Conservation (phyloP, 1,140 invertebrate genomes). For the Drosophila cardini region DNA sequence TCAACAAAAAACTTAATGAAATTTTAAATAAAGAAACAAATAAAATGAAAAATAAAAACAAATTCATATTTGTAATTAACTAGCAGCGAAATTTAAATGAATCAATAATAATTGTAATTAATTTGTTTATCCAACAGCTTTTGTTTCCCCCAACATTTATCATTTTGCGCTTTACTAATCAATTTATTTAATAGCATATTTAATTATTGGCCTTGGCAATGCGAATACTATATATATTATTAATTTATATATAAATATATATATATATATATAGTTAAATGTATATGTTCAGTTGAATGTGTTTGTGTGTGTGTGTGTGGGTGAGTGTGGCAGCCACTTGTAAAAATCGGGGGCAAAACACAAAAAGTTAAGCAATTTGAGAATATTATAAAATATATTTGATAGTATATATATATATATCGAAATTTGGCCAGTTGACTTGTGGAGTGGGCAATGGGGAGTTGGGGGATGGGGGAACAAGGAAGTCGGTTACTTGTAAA, state of each 20-base stretch:
- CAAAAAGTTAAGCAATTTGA: constrained; percentile 20
- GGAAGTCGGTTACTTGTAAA: background rate
- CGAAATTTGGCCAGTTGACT: constrained; percentile 35
- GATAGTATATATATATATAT: constrained; percentile 18
- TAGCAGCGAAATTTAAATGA: constrained; percentile 16
- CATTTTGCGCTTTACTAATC: constrained; percentile 37
- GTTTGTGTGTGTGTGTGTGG: background rate
- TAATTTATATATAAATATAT: constrained; percentile 9
- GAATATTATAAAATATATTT: constrained; percentile 47
- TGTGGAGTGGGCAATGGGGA: background rate
- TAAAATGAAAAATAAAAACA: background rate
- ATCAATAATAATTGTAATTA: background rate
- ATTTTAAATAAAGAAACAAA: constrained; percentile 5
- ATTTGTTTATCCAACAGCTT: background rate
- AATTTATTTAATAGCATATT: constrained; percentile 41
- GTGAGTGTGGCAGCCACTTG: background rate
- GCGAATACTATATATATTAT: constrained; percentile 9
- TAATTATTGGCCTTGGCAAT: constrained; percentile 31
- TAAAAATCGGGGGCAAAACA: background rate
- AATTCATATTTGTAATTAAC: constrained; percentile 2
- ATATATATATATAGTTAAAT: background rate
- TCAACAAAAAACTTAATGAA: constrained; percentile 66
- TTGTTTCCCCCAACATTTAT: background rate
- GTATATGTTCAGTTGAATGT: background rate
- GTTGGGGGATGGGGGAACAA: too few species aligned